phyloP scores from a whole-genome alignment of 2,797 vertebrate species.

The Tadarida brasiliensis region DNA sequence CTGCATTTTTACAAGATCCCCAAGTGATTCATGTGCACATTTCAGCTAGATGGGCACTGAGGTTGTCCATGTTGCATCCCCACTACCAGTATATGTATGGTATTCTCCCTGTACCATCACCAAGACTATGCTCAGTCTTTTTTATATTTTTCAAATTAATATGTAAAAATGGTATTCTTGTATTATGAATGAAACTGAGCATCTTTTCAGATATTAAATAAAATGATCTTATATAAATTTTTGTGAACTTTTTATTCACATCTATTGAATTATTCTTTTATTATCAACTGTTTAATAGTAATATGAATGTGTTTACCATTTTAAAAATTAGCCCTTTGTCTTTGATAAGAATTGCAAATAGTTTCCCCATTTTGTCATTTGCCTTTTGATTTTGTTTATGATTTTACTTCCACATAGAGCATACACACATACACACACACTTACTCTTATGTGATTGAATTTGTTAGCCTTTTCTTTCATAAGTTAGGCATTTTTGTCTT shows the following conservation, averaged over 20 bases:
- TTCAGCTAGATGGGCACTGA: neutral
- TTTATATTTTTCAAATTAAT: neutral
- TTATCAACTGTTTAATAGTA: no score
- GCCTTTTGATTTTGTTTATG: constrained; percentile 19
- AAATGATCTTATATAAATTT: neutral
- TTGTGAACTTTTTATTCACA: neutral
- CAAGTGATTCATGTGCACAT: neutral
- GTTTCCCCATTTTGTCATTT: neutral
- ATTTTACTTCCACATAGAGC: neutral
- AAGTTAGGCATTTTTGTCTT: neutral
- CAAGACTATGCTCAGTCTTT: neutral
- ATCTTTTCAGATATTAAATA: constrained; percentile 19
- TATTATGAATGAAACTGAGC: neutral
- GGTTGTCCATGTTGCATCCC: neutral
- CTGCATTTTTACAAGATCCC: neutral
- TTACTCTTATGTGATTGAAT: neutral
- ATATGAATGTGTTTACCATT: neutral
- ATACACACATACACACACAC: neutral
- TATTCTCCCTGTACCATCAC: neutral
- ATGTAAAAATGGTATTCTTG: neutral
- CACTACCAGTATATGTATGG: neutral
- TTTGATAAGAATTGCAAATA: neutral
- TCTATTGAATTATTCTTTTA: no score
- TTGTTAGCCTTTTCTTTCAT: constrained; percentile 9
- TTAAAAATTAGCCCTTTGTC: neutral